Evolutionary conservation across 2,113 vertebrate species (phyloP).

Genomic region (Oryzias curvinotus): DNA sequence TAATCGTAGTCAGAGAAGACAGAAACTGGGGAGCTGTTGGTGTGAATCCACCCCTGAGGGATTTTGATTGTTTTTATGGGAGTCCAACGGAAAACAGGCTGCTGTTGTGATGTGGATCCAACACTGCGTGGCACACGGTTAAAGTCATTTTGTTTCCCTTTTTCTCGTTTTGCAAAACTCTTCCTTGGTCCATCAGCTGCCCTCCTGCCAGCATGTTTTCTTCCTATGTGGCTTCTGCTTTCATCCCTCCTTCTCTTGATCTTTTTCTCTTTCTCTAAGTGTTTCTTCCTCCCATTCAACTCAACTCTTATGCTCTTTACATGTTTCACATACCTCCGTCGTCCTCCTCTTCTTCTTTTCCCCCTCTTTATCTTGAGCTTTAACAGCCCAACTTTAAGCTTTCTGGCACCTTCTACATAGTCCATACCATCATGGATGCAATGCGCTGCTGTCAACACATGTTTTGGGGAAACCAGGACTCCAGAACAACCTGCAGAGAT

Average conservation of each 20-base stretch:
- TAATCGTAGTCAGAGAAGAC: slow-evolving; percentile 87
- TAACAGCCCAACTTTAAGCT: slow-evolving; percentile 84
- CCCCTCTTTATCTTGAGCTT: slow-evolving; percentile 74
- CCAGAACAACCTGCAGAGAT: slow-evolving; percentile 91
- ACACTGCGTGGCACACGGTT: slow-evolving; percentile 36
- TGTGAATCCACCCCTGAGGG: slow-evolving; percentile 87
- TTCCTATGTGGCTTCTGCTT: slow-evolving; percentile 24
- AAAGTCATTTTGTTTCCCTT: slow-evolving; percentile 19
- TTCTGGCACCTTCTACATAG: slow-evolving; percentile 80
- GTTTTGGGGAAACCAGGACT: slow-evolving; percentile 83
- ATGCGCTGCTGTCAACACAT: slow-evolving; percentile 90
- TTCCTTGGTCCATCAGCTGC: slow-evolving; percentile 1
- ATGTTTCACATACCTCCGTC: neutral
- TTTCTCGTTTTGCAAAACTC: slow-evolving; percentile 1
- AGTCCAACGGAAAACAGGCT: slow-evolving; percentile 87
- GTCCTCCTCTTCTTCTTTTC: slow-evolving; percentile 4
- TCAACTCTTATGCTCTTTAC: no score
- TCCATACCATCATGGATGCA: slow-evolving; percentile 87
- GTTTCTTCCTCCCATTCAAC: slow-evolving; percentile 25
- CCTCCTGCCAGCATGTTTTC: slow-evolving; percentile 4
- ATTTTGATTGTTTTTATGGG: slow-evolving; percentile 84
- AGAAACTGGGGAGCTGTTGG: slow-evolving; percentile 52
- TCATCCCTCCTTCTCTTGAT: slow-evolving; percentile 11
- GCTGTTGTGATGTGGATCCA: slow-evolving; percentile 49
- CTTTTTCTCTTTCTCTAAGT: slow-evolving; percentile 2